Base-by-base conservation (phyloP, 2,888 invertebrate genomes). In the Platycheirus rosarum region DNA sequence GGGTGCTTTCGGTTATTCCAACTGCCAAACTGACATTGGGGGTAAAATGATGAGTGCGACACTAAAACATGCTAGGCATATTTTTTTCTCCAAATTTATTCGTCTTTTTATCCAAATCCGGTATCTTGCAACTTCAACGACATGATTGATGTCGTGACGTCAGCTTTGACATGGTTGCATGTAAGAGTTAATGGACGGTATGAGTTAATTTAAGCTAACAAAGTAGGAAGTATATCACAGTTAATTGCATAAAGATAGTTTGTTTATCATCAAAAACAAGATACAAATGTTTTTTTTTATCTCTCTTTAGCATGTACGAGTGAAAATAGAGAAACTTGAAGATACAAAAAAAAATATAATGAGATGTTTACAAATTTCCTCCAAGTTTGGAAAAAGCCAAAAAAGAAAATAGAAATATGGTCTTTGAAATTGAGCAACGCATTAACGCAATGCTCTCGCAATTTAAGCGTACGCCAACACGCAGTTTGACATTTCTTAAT, bases 1-100 rank as follows among this genome's bases (percentile, higher is more conserved):
- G 35, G 55, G 11, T 66, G 60, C 55, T 80, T 76, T 80, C 76
- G 80, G 80, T 66, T 66, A 80, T 80, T 80, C 76, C 80, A 32
- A 63, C 42, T 6, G 2, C 40, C 18, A 51, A 35, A 26, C 60
- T 71, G 70, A 23, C 80, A 80, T 80, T 76, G 80, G 76, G 74
- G 80, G 37, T 66, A 76, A 70, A 42, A 48, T 29, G 32, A 37
- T 37, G 44, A 18, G 18, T 16, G 71, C 3, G 42, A 20, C 29
- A 60, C 26, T 7, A 13, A n/a, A 29, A n/a, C 29, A n/a, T 46
- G 46, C 4, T 23, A 44, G 51, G 14, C 40, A 20, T 6, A 3
- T 23, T 29, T 16, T 9, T 16, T 35, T 6, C 37, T 55, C 6
- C n/a, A n/a, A 8, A 3, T n/a, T 46, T n/a, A 26, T 13, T 5